Evolutionary conservation across 2,888 invertebrate genomes (phyloP), one percentile per base, ranked within the genome.

Genomic region (Agrenia bidenticulata): DNA sequence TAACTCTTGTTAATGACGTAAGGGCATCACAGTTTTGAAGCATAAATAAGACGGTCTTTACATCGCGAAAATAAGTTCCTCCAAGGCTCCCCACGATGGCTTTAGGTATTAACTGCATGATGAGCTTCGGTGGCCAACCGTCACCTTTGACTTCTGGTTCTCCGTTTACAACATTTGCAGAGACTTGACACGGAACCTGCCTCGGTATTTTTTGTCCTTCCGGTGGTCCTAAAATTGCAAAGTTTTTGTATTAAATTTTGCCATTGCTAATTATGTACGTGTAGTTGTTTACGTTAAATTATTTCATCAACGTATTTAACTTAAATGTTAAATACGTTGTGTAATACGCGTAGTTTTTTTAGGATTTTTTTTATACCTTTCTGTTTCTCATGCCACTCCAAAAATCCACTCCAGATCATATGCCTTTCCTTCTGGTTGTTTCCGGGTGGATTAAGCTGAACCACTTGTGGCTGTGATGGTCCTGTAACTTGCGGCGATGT

Each of bases 51-150:
- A 97, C 94, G 27, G 94, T 94, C 81, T 93, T 92, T 24, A 94
- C 92, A 81, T 94, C 94, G 79, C 92, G 92, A 24, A 94, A 83
- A 80, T 90, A 92, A 73, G 88, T 87, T 0, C 92, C 92, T 0
- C 93, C 93, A 75, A 95, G 91, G 80, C 88, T 93, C 72, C 92
- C 92, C 76, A 96, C 89, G 69, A 96, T 82, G 77, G 89, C 89
- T 78, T 94, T 94, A 0, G 95, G 96, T 89, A 96, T 92, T 72
- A 96, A 80, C 80, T 95, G 95, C 92, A 96, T 94, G 56, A 94
- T 86, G 41, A 97, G 81, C 78, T 93, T 94, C 74, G 86, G 86
- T 0, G 96, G 95, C 96, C 96, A 97, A 32, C 90, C 90, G 78
- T 92, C 92, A 1, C 94, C 92, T 81, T 92, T 93, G 84, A 95